Evolutionary conservation across 2,888 invertebrate genomes (phyloP).

Genomic region (Tipula lateralis): DNA sequence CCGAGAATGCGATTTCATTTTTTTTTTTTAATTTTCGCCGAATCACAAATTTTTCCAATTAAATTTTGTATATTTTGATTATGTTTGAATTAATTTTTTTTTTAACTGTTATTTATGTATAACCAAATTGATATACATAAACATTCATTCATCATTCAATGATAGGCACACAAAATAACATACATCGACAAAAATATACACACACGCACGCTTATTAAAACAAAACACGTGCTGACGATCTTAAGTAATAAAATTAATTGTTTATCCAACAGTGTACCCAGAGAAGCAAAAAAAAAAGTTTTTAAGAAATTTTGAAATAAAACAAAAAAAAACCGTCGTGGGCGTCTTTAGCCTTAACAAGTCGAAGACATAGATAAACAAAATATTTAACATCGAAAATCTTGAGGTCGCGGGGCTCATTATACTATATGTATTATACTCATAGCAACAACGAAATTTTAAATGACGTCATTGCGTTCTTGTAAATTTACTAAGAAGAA

Average conservation of each 20-base stretch:
- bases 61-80: not conserved
- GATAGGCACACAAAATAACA: not conserved
- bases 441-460: not conserved
- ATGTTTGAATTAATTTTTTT: not conserved
- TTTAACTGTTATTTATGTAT: not conserved
- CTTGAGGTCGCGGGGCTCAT: not conserved
- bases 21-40: not conserved
- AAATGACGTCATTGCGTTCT: not conserved
- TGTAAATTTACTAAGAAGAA: not conserved
- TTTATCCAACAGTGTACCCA: not conserved
- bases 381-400: not conserved
- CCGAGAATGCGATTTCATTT: too few relatives aligned
- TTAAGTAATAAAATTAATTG: conserved; percentile 6
- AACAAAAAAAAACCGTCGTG: not conserved
- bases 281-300: not conserved
- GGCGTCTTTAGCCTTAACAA: not conserved
- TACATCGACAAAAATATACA: not conserved
- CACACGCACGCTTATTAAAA: not conserved
- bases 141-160: not conserved
- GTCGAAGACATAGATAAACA: not conserved
- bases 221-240: not conserved
- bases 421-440: not conserved
- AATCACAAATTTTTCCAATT: not conserved
- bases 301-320: not conserved
- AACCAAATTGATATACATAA: not conserved